Conservation (phyloP, 2,888 invertebrate genomes). For the Macrosiphum euphorbiae region DNA sequence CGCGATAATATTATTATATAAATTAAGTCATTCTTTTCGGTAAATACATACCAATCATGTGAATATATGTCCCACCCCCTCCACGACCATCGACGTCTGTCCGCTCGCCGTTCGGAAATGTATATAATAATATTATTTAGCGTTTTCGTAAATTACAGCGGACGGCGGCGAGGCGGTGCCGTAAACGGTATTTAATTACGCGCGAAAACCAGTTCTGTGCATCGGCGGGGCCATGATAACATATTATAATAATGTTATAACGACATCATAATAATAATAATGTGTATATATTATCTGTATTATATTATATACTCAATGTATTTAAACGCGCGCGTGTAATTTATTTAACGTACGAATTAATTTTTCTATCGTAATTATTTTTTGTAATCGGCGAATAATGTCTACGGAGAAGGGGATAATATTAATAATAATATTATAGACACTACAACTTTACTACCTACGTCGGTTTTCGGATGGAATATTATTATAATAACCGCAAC, state of each 20-base stretch:
- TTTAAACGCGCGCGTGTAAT: not conserved
- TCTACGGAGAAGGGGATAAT: not conserved
- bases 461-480: not conserved
- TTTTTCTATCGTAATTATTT: not conserved
- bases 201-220: conserved; percentile 46
- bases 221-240: not conserved
- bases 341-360: not conserved
- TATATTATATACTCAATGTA: not conserved
- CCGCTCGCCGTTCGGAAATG: not conserved
- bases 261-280: not conserved
- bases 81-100: not conserved
- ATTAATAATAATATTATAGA: not conserved
- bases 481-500: not conserved
- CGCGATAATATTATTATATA: not conserved
- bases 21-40: conserved; percentile 25
- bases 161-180: not conserved
- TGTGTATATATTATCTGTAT: not conserved
- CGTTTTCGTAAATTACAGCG: conserved; percentile 44
- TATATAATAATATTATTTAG: not conserved
- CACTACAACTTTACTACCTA: not conserved
- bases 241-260: not conserved
- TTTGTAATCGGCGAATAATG: not conserved
- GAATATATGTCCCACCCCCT: not conserved
- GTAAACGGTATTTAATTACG: conserved; percentile 60
- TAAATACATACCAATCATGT: not conserved